Conservation (phyloP, 2,888 invertebrate genomes). For the Eristalinus sepulchralis region DNA sequence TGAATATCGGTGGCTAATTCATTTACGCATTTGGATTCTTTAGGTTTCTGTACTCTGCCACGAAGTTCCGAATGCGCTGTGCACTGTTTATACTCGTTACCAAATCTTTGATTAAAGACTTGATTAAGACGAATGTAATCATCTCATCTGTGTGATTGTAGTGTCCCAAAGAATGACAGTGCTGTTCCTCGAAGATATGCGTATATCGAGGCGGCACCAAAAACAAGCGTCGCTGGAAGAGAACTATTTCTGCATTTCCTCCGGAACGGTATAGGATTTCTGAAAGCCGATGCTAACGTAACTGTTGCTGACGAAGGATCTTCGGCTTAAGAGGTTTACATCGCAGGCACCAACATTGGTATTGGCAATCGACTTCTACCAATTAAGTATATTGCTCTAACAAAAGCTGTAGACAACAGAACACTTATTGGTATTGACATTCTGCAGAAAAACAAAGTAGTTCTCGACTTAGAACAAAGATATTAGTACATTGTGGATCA, state of each 20-base stretch:
- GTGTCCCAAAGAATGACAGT: slow-evolving; percentile 1
- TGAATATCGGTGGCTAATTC: neutral
- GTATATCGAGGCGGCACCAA: too few relatives aligned
- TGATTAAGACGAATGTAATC: neutral
- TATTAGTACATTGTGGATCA: neutral
- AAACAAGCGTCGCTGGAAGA: neutral
- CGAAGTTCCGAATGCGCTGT: neutral
- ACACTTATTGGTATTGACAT: neutral
- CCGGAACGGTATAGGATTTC: neutral
- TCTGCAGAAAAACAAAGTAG: neutral
- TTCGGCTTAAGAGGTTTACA: neutral
- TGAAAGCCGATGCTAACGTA: neutral
- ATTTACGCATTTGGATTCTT: too few relatives aligned
- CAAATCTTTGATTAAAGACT: neutral
- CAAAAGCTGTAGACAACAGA: neutral
- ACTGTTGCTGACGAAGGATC: neutral
- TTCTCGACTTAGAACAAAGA: neutral
- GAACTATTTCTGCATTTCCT: neutral
- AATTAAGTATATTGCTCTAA: neutral
- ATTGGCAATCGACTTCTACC: neutral
- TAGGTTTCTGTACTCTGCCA: neutral
- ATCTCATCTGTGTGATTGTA: neutral
- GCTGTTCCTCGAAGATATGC: slow-evolving; percentile 12
- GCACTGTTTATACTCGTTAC: neutral
- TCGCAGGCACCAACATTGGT: neutral